These are phyloP conservation scores for Cloeon dipterum DNA, from an alignment of 2,888 invertebrate genomes.

Conservation along the genomic window DNA sequence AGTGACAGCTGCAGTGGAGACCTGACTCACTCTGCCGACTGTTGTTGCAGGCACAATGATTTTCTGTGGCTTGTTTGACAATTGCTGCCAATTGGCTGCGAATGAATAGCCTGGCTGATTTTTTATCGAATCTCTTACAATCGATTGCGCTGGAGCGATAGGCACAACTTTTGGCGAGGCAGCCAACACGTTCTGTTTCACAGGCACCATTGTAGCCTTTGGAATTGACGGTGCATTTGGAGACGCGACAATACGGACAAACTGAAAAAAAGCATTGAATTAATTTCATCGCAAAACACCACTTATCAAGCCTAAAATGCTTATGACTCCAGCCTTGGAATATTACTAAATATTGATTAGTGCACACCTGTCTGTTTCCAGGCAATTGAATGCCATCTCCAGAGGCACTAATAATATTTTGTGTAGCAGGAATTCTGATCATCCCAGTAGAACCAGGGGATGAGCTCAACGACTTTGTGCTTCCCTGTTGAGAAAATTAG, in stretches of 20 bases:
- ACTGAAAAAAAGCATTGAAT: too few relatives aligned
- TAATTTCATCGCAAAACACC: too few relatives aligned
- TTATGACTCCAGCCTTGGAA: too few relatives aligned
- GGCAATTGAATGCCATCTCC: too few relatives aligned
- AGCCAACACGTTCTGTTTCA: constrained; percentile 2
- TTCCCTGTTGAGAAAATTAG: background rate
- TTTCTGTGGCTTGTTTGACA: constrained; percentile 18
- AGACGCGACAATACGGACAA: background rate
- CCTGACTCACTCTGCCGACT: constrained; percentile 14
- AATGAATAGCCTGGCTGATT: too few relatives aligned
- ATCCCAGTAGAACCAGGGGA: constrained; percentile 10
- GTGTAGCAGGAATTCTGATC: constrained; percentile 24
- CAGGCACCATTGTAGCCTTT: constrained; percentile 7
- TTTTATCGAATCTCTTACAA: too few relatives aligned
- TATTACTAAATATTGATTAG: too few relatives aligned
- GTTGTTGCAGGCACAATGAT: constrained; percentile 19
- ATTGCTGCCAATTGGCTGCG: too few relatives aligned
- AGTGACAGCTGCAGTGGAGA: constrained; percentile 20
- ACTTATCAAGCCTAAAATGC: too few relatives aligned
- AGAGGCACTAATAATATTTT: constrained; percentile 13
- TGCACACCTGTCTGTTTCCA: too few relatives aligned
- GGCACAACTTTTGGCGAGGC: constrained; percentile 8
- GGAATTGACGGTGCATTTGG: constrained; percentile 6
- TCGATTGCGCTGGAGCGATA: constrained; percentile 7
- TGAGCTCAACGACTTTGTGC: background rate